Evolutionary conservation across 2,888 invertebrate species (phyloP), one percentile per base, ranked within the genome.

Genomic region (Ectropis crepuscularia): DNA sequence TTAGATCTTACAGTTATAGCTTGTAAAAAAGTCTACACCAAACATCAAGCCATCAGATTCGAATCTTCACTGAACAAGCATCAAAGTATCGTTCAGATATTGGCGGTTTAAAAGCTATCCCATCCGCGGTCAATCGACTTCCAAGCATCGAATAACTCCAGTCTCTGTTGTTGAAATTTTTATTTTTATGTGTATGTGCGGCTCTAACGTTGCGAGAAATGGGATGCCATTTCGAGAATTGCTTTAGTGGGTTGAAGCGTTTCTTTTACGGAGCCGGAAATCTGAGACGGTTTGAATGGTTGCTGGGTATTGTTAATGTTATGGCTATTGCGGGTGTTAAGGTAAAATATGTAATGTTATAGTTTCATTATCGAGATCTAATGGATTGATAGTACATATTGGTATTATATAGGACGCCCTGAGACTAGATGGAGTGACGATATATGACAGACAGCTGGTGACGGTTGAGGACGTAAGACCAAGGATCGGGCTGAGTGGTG

Each of bases 161-260:
- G 39, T 28, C 57, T 49, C 59, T 65, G 69, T 69, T 69, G 70
- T 66, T 67, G 67, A 69, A 69, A 69, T 68, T 68, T 72, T 72
- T 72, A 72, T 70, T 69, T 65, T 60, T 59, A 64, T 60, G 64
- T 64, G 51, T 57, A 63, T 63, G 63, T 67, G 60, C 47, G 64
- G 64, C 59, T 68, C 62, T 65, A 62, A 57, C 67, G 62, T 57
- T 48, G 54, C 63, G 63, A 62, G 54, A 49, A 70, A 68, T 65
- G 68, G 68, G 51, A 39, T 64, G 68, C 65, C 57, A 65, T 69
- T 69, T 62, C 66, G 63, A 63, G 61, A 67, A 72, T 70, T 70
- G 72, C 70, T 66, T 69, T 66, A 67, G 68, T 69, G 64, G 60
- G 48, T 57, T 39, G 49, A 50, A 50, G 50, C 54, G 63, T 59